These are phyloP conservation scores for Stictocephala bisonia DNA, from an alignment of 2,888 invertebrate genomes.

Conservation along the genomic window DNA sequence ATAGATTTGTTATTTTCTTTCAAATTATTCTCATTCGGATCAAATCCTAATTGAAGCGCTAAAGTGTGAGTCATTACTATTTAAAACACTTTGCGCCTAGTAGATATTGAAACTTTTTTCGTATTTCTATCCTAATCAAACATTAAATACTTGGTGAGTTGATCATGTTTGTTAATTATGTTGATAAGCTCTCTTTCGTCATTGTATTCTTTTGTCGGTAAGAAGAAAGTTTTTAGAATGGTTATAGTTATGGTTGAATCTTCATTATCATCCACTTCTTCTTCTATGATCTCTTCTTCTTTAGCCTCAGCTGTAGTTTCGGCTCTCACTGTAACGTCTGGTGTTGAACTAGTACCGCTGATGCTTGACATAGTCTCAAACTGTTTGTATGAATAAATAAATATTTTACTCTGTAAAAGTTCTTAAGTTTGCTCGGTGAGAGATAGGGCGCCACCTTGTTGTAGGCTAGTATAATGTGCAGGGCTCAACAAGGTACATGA, in stretches of 20 bases:
- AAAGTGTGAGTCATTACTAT: constrained; percentile 53
- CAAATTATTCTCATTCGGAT: neutral
- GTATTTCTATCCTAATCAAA: neutral
- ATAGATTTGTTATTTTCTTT: neutral
- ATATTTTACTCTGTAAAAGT: no score
- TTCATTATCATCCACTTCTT: neutral
- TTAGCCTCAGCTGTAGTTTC: no score
- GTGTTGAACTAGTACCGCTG: no score
- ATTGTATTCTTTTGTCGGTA: neutral
- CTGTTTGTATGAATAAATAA: no score
- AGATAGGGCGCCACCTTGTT: no score
- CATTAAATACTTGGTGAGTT: neutral
- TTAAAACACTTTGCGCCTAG: constrained; percentile 47
- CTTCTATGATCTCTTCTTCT: neutral
- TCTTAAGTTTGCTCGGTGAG: no score
- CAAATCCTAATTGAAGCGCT: constrained; percentile 10
- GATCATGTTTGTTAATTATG: neutral
- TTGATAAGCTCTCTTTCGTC: neutral
- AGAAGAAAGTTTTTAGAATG: no score
- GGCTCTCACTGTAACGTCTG: no score
- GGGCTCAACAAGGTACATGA: no score
- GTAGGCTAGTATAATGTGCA: no score
- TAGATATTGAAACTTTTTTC: neutral
- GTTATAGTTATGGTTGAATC: no score
- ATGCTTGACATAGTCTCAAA: no score